These are phyloP conservation scores for Chlorodrepanis virens DNA, from an alignment of 2,113 vertebrate species.

Conservation along the genomic window DNA sequence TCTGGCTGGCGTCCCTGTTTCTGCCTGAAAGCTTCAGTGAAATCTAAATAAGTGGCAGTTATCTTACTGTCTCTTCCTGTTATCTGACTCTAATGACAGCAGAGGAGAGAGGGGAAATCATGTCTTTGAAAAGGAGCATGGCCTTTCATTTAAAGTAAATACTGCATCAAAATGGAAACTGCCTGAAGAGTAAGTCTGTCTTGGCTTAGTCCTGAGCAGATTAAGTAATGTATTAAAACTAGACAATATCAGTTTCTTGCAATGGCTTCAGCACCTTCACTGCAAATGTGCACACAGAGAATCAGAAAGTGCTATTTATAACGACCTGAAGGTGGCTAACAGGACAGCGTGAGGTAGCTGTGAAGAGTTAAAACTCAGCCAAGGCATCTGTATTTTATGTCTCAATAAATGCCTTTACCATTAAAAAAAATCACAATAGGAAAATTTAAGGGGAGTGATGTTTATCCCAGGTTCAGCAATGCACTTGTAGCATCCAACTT, in stretches of 20 bases:
- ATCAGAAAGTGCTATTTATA: not conserved
- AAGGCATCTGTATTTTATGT: conserved; percentile 13
- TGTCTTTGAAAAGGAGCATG: conserved; percentile 46
- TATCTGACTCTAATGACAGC: conserved; percentile 61
- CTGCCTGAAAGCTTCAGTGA: conserved; percentile 57
- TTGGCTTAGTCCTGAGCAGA: not conserved
- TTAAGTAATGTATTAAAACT: conserved; percentile 34
- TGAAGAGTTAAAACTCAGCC: conserved; percentile 2
- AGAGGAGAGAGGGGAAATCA: conserved; percentile 21
- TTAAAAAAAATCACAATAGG: not conserved
- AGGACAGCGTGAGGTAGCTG: not conserved
- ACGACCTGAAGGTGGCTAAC: not conserved
- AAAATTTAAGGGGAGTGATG: not conserved
- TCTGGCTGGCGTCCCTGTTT: conserved; percentile 67
- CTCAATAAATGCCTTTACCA: not conserved
- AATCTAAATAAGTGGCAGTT: conserved; percentile 60
- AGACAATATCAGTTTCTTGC: not conserved
- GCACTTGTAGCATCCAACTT: not conserved
- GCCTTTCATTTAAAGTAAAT: conserved; percentile 48
- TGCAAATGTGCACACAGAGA: not conserved
- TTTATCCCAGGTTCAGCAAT: not conserved
- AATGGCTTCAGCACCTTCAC: not conserved
- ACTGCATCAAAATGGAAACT: conserved; percentile 22
- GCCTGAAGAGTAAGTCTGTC: not conserved
- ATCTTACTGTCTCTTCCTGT: conserved; percentile 63